Evolutionary conservation across 1,140 invertebrate species (phyloP), one percentile per base, ranked within the genome.

Genomic region (Ceratina calcarata): DNA sequence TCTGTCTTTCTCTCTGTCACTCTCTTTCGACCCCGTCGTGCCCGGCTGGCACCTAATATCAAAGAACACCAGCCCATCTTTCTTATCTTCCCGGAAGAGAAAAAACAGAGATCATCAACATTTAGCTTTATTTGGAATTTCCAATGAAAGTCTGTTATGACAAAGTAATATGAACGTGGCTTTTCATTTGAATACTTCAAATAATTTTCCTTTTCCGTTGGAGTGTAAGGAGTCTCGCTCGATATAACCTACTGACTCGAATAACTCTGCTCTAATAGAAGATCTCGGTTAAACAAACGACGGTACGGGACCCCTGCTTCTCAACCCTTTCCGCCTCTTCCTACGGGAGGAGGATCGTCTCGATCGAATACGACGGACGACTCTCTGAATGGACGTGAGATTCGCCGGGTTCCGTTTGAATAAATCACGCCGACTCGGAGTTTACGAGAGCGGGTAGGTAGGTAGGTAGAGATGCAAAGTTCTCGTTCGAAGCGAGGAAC

Each of bases 21-120:
- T n/a, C n/a, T n/a, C 27, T 22, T 24, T 45, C n/a, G 24, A 55
- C 10, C 13, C 58, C 77, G 32, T 55, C 37, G 24, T 55, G 53
- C 45, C 55, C 55, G 57, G 65, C 61, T 45, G 65, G 22, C 76
- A 70, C 62, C 81, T 69, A 73, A 74, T 74, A 72, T 82, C 69
- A 80, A 67, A 82, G 65, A 80, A 79, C 58, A 7, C 57, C 53
- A 12, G 13, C 37, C 22, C 4, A 53, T 22, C 12, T 16, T n/a
- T 64, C 18, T 24, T 37, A 37, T 2, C 22, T 61, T 20, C 45
- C 53, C 27, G 18, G 27, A 12, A 27, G 64, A 24, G 32, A 37
- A 12, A 3, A 24, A 24, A 55, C 15, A 53, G 22, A 6, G n/a
- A 51, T 32, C 20, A 10, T 13, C n/a, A 18, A 45, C 37, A 10